Evolutionary conservation across 2,113 vertebrate species (phyloP), one percentile per base, ranked within the genome.

Genomic region (Ceyx margarethae): DNA sequence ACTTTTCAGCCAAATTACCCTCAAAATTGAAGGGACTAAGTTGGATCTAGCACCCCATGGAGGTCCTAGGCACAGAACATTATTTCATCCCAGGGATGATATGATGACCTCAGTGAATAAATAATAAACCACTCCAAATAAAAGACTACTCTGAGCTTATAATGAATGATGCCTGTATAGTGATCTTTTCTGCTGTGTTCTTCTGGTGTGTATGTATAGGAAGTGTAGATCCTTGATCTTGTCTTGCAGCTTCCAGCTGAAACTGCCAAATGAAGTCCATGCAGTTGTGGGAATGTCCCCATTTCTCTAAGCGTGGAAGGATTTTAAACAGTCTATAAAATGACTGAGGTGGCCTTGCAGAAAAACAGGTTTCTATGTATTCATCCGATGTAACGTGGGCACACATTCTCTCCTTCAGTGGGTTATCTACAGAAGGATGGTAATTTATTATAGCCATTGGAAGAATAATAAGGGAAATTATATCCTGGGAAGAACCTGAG

Each of bases 381-480:
- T 88, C 84, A 43, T 77, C 77, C 80, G 79, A 64, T 60, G 68
- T 54, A 78, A 26, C 9, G 1, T 69, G 51, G n/a, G 71, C 5
- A 13, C 45, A 65, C 31, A 56, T 60, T 29, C 71, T 93, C 54
- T 74, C 75, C 81, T 94, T 87, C 81, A 81, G 74, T 2, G 5
- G 45, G 58, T 90, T 90, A 57, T 80, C 87, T 82, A 67, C 45
- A 93, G 68, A 91, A 75, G 65, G 79, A 31, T 85, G 56, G 69
- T 79, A 67, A 92, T 80, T 88, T 89, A 92, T 91, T 85, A 51
- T 64, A 87, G 78, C 58, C 81, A 83, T 33, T 57, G 68, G 79
- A 85, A 87, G 85, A 96, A 90, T 95, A 92, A 92, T 91, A 96
- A 71, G 60, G 75, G 81, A 78, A 91, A 92, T 91, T 87, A 93